Evolutionary conservation across 2,113 vertebrate genomes (phyloP), one percentile per base, ranked within the genome.

Genomic region (Dermatemys mawii): DNA sequence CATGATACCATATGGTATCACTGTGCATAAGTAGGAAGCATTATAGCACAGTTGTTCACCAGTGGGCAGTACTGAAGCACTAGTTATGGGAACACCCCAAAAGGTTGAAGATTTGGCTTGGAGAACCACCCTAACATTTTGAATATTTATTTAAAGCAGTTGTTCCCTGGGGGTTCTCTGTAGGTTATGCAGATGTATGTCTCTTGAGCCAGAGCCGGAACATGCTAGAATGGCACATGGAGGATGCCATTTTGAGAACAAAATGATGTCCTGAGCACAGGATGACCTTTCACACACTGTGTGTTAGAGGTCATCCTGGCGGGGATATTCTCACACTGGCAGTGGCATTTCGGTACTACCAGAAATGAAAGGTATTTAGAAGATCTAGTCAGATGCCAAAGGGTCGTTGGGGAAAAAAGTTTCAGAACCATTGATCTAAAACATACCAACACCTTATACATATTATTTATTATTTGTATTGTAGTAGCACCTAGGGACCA

Each of bases 401-500:
- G 19, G 21, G 17, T 38, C 63, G 16, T 38, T 70, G 57, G 13
- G 54, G n/a, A 13, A 44, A 1, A 35, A 50, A 26, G 2, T 76
- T 11, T 83, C 70, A 44, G 80, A 92, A 85, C 22, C 8, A 26
- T 35, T 54, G 35, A 81, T 2, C 76, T 82, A 60, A 94, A 83
- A 29, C 24, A 89, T 29, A 24, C 46, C 41, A 87, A 14, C 13
- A 48, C 26, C 21, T 82, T 87, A 50, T 5, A 89, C 49, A 44
- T 14, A 32, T 54, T 26, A 76, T 1, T 0, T 83, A 22, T n/a
- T n/a, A n/a, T n/a, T n/a, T n/a, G n/a, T 12, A 29, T 53, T 41
- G 22, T 44, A 0, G 0, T 78, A 46, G 70, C 44, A 80, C 14
- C 0, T 0, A 26, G 50, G 82, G 29, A 14, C 6, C 0, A 70